phyloP scores from a whole-genome alignment of 2,113 vertebrate species.

The Holacanthus passer region DNA sequence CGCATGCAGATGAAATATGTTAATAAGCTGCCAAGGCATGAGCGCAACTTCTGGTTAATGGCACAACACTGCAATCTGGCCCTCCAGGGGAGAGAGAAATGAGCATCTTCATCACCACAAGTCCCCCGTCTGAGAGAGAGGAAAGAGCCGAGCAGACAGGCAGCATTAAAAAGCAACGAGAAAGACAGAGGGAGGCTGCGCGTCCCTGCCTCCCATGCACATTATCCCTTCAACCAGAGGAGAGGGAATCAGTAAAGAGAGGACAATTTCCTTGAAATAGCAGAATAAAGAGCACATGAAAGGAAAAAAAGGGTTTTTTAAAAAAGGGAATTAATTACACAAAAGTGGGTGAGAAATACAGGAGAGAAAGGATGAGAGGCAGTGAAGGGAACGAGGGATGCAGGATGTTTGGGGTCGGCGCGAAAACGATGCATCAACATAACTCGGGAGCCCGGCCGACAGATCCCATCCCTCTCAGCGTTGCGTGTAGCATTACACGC shows the following conservation, averaged over 20 bases:
- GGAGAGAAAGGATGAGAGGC: slow-evolving; percentile 5
- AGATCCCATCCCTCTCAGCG: slow-evolving; percentile 56
- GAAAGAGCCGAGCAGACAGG: slow-evolving; percentile 58
- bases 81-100: slow-evolving; percentile 79
- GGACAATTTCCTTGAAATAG: slow-evolving; percentile 59
- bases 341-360: slow-evolving; percentile 13
- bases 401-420: slow-evolving; percentile 3
- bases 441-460: slow-evolving; percentile 47
- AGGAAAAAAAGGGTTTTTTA: slow-evolving; percentile 2
- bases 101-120: slow-evolving; percentile 80
- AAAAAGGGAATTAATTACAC: background rate
- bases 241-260: slow-evolving; percentile 49
- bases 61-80: slow-evolving; percentile 80
- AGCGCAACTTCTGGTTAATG: slow-evolving; percentile 83
- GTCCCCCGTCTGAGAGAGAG: slow-evolving; percentile 59
- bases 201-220: slow-evolving; percentile 49
- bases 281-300: slow-evolving; percentile 54
- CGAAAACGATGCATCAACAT: slow-evolving; percentile 54
- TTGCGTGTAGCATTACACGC: slow-evolving; percentile 55
- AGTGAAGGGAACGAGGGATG: slow-evolving; percentile 12
- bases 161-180: slow-evolving; percentile 43
- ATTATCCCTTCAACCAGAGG: slow-evolving; percentile 62
- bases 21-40: slow-evolving; percentile 80
- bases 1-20: slow-evolving; percentile 80
- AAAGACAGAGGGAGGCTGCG: slow-evolving; percentile 42